These are phyloP conservation scores for Aphelenchoides avenae DNA, from an alignment of 1,140 invertebrate genomes.

Conservation along the genomic window DNA sequence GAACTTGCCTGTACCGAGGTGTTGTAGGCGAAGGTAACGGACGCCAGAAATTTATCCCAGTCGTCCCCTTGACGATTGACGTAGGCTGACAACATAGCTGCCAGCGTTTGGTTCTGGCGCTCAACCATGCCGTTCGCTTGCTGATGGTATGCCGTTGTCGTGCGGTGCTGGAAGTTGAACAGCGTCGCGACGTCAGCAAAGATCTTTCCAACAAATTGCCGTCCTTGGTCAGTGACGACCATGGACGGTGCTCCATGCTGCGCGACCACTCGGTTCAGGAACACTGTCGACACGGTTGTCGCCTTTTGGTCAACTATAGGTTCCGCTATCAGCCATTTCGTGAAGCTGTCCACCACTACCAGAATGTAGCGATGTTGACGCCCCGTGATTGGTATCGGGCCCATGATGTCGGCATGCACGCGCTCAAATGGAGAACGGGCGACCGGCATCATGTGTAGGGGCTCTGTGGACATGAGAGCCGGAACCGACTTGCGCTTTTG, in stretches of 20 bases:
- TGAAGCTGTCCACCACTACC: conserved; percentile 11
- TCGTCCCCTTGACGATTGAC: conserved; percentile 4
- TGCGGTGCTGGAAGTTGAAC: neutral
- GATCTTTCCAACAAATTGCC: conserved; percentile 3
- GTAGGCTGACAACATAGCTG: neutral
- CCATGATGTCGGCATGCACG: no score
- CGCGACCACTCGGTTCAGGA: conserved; percentile 3
- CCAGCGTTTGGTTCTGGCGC: neutral
- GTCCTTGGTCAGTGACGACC: conserved; percentile 8
- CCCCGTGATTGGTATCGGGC: no score
- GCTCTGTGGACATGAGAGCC: no score
- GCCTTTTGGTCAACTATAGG: conserved; percentile 8
- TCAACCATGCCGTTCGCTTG: conserved; percentile 4
- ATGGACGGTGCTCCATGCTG: conserved; percentile 3
- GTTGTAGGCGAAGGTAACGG: conserved; percentile 4
- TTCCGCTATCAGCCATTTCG: conserved; percentile 3
- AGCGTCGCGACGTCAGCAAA: conserved; percentile 5
- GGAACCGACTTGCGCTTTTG: conserved; percentile 12
- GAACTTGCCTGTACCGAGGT: no score
- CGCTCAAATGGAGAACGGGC: no score
- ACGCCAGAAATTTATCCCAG: neutral
- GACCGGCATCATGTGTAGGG: no score
- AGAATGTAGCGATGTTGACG: no score
- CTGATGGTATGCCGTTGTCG: conserved; percentile 7
- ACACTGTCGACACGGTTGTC: neutral